Conservation (phyloP, 2,888 invertebrate genomes). For the Drosophila fungiperda region DNA sequence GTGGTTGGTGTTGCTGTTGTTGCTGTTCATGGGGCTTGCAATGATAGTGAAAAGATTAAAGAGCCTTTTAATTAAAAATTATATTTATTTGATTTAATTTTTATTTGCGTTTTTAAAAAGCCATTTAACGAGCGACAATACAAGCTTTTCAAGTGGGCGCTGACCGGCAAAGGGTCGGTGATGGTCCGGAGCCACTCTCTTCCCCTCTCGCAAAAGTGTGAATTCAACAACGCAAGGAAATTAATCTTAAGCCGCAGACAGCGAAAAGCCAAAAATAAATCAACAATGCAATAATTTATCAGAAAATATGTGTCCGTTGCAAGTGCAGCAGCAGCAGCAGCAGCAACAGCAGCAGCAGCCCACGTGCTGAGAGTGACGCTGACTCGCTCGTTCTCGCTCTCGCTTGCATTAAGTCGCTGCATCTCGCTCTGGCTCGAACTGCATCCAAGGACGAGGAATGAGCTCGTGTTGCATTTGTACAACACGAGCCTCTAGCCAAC, state of each 20-base stretch:
- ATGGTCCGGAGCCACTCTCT: not conserved
- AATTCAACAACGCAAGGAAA: slow-evolving; percentile 78
- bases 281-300: slow-evolving; percentile 81
- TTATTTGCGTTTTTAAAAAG: slow-evolving; percentile 76
- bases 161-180: not conserved
- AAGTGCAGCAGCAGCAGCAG: slow-evolving; percentile 43
- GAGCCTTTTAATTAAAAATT: slow-evolving; percentile 78
- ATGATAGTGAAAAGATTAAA: slow-evolving; percentile 78
- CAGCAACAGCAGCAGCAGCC: slow-evolving; percentile 17
- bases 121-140: slow-evolving; percentile 65
- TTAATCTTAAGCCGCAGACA: slow-evolving; percentile 83
- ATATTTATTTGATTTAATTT: slow-evolving; percentile 80
- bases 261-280: slow-evolving; percentile 82
- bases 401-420: slow-evolving; percentile 4
- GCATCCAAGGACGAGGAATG: not conserved
- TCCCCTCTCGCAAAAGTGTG: slow-evolving; percentile 59
- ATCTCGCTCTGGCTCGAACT: slow-evolving; percentile 1
- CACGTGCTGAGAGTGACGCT: slow-evolving; percentile 22
- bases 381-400: slow-evolving; percentile 13
- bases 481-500: not conserved
- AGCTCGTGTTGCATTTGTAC: not conserved
- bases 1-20: slow-evolving; percentile 5
- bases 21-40: slow-evolving; percentile 45
- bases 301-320: slow-evolving; percentile 79
- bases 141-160: slow-evolving; percentile 16